These are phyloP conservation scores for Eptatretus atami DNA, from an alignment of 2,797 vertebrate species.

Conservation along the genomic window DNA sequence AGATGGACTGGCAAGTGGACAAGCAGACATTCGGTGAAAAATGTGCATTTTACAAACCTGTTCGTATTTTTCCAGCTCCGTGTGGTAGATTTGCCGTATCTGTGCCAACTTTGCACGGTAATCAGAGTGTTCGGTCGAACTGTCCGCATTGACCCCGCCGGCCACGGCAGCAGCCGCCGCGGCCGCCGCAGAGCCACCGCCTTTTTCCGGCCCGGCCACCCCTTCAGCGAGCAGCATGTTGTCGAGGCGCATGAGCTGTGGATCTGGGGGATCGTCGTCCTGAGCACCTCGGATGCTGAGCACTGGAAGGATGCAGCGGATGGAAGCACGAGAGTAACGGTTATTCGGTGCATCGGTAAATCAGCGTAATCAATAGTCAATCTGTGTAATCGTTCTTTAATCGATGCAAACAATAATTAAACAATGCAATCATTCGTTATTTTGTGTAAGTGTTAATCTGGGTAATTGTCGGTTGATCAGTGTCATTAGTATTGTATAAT, in stretches of 20 bases:
- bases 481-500: no score
- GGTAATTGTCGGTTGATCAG: no score
- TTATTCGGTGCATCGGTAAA: no score
- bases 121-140: slow-evolving; percentile 68
- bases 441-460: no score
- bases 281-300: slow-evolving; percentile 85
- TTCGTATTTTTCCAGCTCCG: slow-evolving; percentile 91
- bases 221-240: slow-evolving; percentile 92
- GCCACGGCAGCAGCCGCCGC: slow-evolving; percentile 51
- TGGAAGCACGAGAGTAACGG: background rate
- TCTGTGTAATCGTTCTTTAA: no score
- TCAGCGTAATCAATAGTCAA: no score
- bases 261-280: slow-evolving; percentile 77
- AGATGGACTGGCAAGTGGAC: no score
- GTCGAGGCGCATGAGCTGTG: slow-evolving; percentile 87
- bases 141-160: slow-evolving; percentile 37
- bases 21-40: no score
- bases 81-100: slow-evolving; percentile 96
- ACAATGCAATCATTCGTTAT: no score
- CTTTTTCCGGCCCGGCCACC: slow-evolving; percentile 70
- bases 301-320: slow-evolving; percentile 19
- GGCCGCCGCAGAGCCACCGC: slow-evolving; percentile 46
- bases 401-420: no score
- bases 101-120: slow-evolving; percentile 85
- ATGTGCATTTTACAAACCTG: slow-evolving; percentile 27